A percentile compares a stretch with the other conserved stretches of the same genome.
Evolutionary conservation across 2,888 invertebrate genomes (phyloP).

Genomic region (Marasmarcha lunaedactyla): DNA sequence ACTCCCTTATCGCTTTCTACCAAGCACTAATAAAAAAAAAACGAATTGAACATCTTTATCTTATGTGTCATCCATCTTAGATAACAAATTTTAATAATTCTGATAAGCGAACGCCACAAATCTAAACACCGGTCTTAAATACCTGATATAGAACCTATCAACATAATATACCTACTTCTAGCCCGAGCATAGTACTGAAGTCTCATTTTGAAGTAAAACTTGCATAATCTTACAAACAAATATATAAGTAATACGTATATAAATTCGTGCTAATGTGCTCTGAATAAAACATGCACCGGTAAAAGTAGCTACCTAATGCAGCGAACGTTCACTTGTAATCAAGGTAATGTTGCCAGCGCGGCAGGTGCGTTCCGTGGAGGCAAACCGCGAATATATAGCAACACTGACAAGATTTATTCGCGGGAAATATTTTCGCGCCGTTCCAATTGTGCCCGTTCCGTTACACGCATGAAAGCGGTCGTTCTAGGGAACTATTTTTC

Average conservation of each 20-base stretch:
- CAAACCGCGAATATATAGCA: constrained; percentile 55
- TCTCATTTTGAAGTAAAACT: too few relatives aligned
- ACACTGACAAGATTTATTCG: constrained; percentile 61
- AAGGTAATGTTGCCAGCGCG: constrained; percentile 53
- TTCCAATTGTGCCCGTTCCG: constrained; percentile 46
- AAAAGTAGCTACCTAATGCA: constrained; percentile 5
- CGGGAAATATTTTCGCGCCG: constrained; percentile 40
- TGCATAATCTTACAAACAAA: too few relatives aligned
- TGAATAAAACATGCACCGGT: constrained; percentile 8
- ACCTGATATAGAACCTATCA: too few relatives aligned
- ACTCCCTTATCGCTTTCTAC: too few relatives aligned
- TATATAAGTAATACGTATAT: background rate
- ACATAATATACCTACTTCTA: too few relatives aligned
- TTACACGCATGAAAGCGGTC: constrained; percentile 37
- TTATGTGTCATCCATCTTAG: too few relatives aligned
- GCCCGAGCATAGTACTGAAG: too few relatives aligned
- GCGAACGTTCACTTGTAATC: constrained; percentile 38
- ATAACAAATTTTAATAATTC: too few relatives aligned
- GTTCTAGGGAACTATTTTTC: constrained; percentile 38
- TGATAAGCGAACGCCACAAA: too few relatives aligned
- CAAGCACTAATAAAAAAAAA: too few relatives aligned
- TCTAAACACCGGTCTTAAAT: too few relatives aligned
- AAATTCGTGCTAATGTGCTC: background rate
- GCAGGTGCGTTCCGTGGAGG: constrained; percentile 48
- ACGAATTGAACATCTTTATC: too few relatives aligned